Percentiles rank a stretch among this genome's conserved stretches.
phyloP scores from a whole-genome alignment of 1,140 invertebrate genomes.

The Rhagoletis pomonella region DNA sequence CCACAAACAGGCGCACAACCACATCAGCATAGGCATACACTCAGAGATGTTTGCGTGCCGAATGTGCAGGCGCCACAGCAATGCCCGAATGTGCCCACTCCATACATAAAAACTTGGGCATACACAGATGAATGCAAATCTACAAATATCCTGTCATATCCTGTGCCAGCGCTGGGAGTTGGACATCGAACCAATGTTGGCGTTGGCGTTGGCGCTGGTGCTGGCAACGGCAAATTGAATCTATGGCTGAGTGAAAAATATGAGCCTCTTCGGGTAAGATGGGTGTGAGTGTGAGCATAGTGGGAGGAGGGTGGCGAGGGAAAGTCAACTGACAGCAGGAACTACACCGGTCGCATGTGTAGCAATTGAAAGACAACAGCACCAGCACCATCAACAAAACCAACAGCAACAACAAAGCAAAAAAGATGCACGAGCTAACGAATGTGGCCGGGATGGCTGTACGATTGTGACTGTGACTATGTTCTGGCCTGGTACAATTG shows the following conservation, averaged over 20 bases:
- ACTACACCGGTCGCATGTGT: neutral
- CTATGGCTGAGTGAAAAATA: conserved; percentile 49
- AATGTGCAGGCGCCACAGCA: neutral
- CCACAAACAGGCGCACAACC: neutral
- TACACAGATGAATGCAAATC: conserved; percentile 29
- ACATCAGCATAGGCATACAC: neutral
- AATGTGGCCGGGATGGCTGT: conserved; percentile 36
- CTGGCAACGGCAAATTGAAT: conserved; percentile 44
- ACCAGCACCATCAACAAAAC: no score
- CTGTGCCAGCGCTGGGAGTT: conserved; percentile 9
- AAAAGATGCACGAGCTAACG: conserved; percentile 25
- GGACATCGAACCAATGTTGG: neutral
- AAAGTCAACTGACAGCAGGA: no score
- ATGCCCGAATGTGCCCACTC: neutral
- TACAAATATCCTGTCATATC: conserved; percentile 45
- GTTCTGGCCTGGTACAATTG: neutral
- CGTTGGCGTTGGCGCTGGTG: neutral
- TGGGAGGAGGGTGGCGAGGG: neutral
- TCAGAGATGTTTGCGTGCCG: neutral
- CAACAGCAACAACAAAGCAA: neutral
- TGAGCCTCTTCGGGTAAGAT: neutral
- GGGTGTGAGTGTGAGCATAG: neutral
- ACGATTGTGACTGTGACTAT: neutral
- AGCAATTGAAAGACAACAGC: conserved; percentile 43
- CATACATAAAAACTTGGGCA: neutral